Evolutionary conservation across 2,888 invertebrate species (phyloP), one percentile per base, ranked within the genome.

Genomic region (Standfussiana lucernea): DNA sequence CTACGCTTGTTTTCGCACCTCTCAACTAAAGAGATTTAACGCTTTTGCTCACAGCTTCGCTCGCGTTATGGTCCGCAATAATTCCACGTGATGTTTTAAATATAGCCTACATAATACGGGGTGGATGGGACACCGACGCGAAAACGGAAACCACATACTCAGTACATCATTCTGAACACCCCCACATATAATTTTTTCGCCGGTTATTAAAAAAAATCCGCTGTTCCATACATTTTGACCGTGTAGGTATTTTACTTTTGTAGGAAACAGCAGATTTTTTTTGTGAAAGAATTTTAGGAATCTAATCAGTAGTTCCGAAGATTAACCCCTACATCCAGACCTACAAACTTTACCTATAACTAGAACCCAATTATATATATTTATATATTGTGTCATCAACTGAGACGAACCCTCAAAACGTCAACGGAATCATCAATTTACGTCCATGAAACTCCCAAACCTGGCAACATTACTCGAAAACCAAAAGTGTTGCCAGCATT

Each of bases 361-460:
- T 7, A 56, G 28, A 56, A 18, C 59, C 59, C 1, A 32, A 32
- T 18, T 18, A 28, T 28, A n/a, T 53, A 50, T 2, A n/a, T n/a
- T n/a, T n/a, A 3, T 56, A 59, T 59, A 32, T 61, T 32, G 72
- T 65, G 13, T 40, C 40, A 83, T 45, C 62, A 28, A 53, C 42
- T 32, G 40, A 47, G 24, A 67, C 7, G 18, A 15, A 56, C 35
- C 53, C 35, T 28, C 40, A 53, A 45, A 59, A 69, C 69, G 69
- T 79, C 80, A 84, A 40, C 24, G 2, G 10, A 61, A 21, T 79
- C 73, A 82, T 84, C 61, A 82, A 82, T 84, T 74, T 61, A 56
- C 80, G 32, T 64, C 65, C 28, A 42, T 42, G 5, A 68, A 65
- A 61, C 53, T 66, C 28, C 1, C 45, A 56, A 64, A 53, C 47